Evolutionary conservation across 2,797 vertebrate genomes (phyloP), one percentile per base, ranked within the genome.

Genomic region (Tragopan temminckii): DNA sequence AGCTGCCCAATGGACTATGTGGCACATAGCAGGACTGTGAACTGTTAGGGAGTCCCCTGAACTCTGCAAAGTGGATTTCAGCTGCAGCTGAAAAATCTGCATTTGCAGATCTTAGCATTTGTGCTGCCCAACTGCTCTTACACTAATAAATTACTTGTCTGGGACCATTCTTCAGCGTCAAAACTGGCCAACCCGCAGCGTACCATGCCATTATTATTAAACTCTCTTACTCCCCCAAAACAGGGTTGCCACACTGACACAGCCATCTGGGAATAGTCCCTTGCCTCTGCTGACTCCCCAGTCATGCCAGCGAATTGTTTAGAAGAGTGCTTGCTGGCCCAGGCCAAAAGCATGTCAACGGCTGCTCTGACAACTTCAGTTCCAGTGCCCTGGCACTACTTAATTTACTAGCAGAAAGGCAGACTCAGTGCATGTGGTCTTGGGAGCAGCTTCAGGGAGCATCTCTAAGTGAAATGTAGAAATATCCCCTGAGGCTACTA

Each of bases 141-240:
- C 14, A 63, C 19, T 94, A 89, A 93, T 77, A 79, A 94, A 92
- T 94, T 94, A 95, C 95, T 96, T 94, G 81, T 53, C n/a, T 45
- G 61, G 75, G 61, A 80, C 75, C 13, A 11, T 70, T 84, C 58
- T 71, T 63, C 62, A n/a, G 31, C 83, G 82, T 53, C 43, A 24
- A 90, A 95, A 81, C 43, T n/a, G 15, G 61, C 84, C 78, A 85
- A 27, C 31, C 86, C 84, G 63, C 43, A 87, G 46, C 3, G 13
- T 67, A 76, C 18, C 35, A 27, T 29, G 70, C 62, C 36, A 36
- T 88, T 74, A 72, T 6, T 8, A 79, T 79, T 74, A 81, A 88
- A 81, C 15, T n/a, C 31, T 80, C 35, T 55, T 57, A 70, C 6
- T 82, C 59, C 31, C 33, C 35, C 48, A 25, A 74, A 86, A 76